Evolutionary conservation across 2,797 vertebrate genomes (phyloP), one percentile per base, ranked within the genome.

Genomic region (Falco biarmicus): DNA sequence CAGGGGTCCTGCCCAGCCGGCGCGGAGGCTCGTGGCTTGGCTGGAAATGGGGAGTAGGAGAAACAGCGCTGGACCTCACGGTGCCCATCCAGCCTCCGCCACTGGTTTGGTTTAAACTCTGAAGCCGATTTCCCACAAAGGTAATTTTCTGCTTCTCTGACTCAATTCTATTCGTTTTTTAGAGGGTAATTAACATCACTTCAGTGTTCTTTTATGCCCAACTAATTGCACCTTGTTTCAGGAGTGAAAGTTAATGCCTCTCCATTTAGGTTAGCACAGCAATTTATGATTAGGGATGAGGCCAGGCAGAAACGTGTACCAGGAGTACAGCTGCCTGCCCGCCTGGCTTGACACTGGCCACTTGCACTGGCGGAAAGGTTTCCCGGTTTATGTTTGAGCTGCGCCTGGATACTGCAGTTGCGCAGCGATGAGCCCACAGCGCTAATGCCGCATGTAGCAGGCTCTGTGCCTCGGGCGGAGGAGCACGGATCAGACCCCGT

Each of bases 81-180:
- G 21, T 24, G n/a, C 29, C 79, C 43, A 5, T 50, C 61, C 66
- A 41, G 73, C 70, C 71, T 37, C 86, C 6, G 1, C 82, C 31
- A 5, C 43, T 28, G 54, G 74, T 84, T 95, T 16, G 4, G 80
- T 93, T 74, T 71, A 70, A 97, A 94, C 86, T 96, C 94, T 84
- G 68, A 80, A 89, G 91, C 93, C 37, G 29, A 93, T 97, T 97
- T 95, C 86, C 93, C 94, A 84, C 95, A 96, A 97, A 98, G 69
- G 95, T 96, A 97, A 98, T 98, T 98, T 98, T 98, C 97, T 98
- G 96, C 97, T 98, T 97, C 97, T 97, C 81, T 97, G 94, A 47
- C 91, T 98, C 96, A 76, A 94, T 96, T 97, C 90, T 90, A 74
- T 96, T 97, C 60, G 20, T 97, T 96, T 97, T 97, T 96, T 93